phyloP scores from a whole-genome alignment of 2,113 vertebrate genomes.

The Desmodus rotundus region DNA sequence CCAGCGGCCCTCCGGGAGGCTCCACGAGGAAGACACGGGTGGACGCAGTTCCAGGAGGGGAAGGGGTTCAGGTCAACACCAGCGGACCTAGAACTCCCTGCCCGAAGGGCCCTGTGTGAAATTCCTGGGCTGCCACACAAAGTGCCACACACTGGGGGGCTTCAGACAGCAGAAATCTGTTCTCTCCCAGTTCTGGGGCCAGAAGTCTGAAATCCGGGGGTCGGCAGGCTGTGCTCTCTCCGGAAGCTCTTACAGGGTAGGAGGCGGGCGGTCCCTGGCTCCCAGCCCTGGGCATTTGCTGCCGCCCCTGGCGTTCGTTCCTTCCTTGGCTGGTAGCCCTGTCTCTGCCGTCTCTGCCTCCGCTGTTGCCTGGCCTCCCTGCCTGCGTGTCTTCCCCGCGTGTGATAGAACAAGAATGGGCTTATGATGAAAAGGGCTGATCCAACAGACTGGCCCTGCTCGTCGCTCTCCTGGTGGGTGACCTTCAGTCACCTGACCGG shows the following conservation, averaged over 20 bases:
- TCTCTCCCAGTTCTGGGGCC: background rate
- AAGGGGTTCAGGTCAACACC: accelerated
- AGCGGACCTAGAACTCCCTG: background rate
- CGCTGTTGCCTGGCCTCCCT: no score
- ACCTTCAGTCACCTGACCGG: background rate
- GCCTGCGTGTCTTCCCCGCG: background rate
- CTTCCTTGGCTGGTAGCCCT: background rate
- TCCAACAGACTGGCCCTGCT: accelerated
- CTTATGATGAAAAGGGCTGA: no score
- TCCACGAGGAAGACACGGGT: background rate
- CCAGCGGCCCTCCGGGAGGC: background rate
- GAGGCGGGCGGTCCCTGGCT: background rate
- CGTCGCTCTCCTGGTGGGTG: background rate
- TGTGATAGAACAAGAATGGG: background rate
- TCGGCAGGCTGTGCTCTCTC: background rate
- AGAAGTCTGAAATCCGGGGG: background rate
- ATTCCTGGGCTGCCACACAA: background rate
- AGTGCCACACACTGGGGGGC: background rate
- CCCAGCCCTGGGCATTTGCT: background rate
- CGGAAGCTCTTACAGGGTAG: no score
- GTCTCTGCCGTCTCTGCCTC: background rate
- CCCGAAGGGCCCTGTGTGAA: background rate
- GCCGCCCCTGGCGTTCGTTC: no score
- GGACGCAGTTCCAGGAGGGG: background rate
- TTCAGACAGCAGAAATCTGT: background rate